phyloP scores from a whole-genome alignment of 2,888 invertebrate genomes.

The Oligia strigilis region DNA sequence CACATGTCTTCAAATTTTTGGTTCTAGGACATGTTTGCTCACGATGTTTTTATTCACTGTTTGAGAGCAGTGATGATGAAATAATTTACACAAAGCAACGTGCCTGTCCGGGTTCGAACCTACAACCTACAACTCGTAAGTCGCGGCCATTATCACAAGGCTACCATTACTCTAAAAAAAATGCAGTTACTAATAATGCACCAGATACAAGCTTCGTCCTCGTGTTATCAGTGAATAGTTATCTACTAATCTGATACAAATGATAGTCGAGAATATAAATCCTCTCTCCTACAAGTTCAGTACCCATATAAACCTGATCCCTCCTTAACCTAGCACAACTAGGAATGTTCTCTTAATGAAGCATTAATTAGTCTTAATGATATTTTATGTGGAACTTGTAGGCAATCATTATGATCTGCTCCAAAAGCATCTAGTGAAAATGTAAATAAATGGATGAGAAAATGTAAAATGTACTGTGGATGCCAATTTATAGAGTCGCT shows the following conservation, averaged over 20 bases:
- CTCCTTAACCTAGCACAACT: not conserved
- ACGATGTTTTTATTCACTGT: too few species aligned
- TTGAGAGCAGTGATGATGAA: too few species aligned
- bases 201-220: not conserved
- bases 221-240: not conserved
- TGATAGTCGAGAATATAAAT: constrained; percentile 7
- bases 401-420: not conserved
- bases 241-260: constrained; percentile 3
- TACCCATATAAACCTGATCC: not conserved
- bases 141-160: too few species aligned
- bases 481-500: not conserved
- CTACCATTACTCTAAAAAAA: too few species aligned
- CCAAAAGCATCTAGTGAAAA: not conserved
- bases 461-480: not conserved
- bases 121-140: too few species aligned
- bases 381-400: constrained; percentile 37
- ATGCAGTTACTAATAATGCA: too few species aligned
- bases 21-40: too few species aligned
- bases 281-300: not conserved
- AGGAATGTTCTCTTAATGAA: constrained; percentile 27
- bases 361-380: constrained; percentile 45
- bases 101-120: too few species aligned
- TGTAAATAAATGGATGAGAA: not conserved
- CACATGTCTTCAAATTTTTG: too few species aligned
- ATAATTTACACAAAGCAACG: too few species aligned